These are phyloP conservation scores for Athripsodes cinereus DNA, from an alignment of 2,888 invertebrate genomes.

Conservation along the genomic window DNA sequence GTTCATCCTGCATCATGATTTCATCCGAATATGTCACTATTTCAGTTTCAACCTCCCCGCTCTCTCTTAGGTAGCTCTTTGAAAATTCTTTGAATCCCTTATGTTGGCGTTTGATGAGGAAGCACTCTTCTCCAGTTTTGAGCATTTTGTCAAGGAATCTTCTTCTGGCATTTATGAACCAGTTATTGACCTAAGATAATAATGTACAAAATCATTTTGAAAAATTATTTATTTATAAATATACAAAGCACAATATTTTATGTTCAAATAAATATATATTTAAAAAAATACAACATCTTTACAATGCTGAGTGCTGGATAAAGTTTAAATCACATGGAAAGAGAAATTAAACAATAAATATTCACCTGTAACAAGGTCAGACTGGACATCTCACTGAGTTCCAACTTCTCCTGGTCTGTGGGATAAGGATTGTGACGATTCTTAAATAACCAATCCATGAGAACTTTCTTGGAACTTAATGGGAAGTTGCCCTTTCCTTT, in stretches of 20 bases:
- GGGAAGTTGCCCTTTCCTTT: conserved; percentile 1
- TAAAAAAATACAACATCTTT: too few species aligned
- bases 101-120: not conserved
- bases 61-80: not conserved
- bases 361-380: not conserved
- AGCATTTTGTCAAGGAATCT: not conserved
- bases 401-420: not conserved
- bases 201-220: not conserved
- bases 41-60: not conserved
- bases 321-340: too few species aligned
- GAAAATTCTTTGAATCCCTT: not conserved
- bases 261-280: too few species aligned
- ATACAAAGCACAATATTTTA: too few species aligned
- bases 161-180: conserved; percentile 91
- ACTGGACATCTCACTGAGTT: not conserved
- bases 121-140: not conserved
- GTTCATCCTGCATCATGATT: not conserved
- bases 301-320: too few species aligned
- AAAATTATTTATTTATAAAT: too few species aligned
- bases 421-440: not conserved
- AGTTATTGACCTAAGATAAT: conserved; percentile 73
- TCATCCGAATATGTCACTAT: not conserved
- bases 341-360: too few species aligned
- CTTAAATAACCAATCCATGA: conserved; percentile 1
- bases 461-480: not conserved